phyloP scores from a whole-genome alignment of 2,888 invertebrate species.

The Ectropis crepuscularia region DNA sequence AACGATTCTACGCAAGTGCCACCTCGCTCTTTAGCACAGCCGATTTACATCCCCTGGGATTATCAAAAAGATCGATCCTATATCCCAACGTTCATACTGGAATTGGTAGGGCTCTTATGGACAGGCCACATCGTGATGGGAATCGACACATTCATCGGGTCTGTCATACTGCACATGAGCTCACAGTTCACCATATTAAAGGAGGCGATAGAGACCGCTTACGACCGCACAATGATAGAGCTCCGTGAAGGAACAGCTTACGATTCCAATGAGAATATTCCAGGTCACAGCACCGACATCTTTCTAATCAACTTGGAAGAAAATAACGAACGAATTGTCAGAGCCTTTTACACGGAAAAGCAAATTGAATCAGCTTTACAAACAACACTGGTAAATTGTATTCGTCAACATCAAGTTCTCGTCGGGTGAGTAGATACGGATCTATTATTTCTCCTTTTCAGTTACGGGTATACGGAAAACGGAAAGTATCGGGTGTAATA shows the following conservation, averaged over 20 bases:
- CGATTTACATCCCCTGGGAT: slow-evolving; percentile 79
- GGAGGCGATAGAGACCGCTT: slow-evolving; percentile 70
- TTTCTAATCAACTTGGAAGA: slow-evolving; percentile 43
- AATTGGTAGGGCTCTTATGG: slow-evolving; percentile 74
- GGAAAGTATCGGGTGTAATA: slow-evolving; percentile 30
- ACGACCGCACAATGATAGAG: slow-evolving; percentile 64
- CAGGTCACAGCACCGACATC: slow-evolving; percentile 26
- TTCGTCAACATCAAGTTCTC: slow-evolving; percentile 74
- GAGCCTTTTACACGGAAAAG: slow-evolving; percentile 52
- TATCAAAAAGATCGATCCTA: slow-evolving; percentile 68
- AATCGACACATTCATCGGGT: slow-evolving; percentile 77
- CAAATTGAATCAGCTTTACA: slow-evolving; percentile 67
- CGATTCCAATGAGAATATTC: slow-evolving; percentile 38
- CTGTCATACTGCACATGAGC: slow-evolving; percentile 76
- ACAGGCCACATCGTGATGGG: slow-evolving; percentile 79
- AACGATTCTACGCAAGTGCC: slow-evolving; percentile 60
- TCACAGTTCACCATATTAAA: slow-evolving; percentile 69
- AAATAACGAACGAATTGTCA: slow-evolving; percentile 56
- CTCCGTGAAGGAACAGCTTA: slow-evolving; percentile 49
- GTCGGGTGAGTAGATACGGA: slow-evolving; percentile 60
- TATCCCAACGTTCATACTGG: slow-evolving; percentile 69
- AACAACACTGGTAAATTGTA: slow-evolving; percentile 61
- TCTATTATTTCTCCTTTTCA: slow-evolving; percentile 21
- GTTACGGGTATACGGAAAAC: slow-evolving; percentile 10
- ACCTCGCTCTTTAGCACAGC: slow-evolving; percentile 69